These are phyloP conservation scores for Batillaria attramentaria DNA, from an alignment of 1,140 invertebrate species.

Conservation along the genomic window DNA sequence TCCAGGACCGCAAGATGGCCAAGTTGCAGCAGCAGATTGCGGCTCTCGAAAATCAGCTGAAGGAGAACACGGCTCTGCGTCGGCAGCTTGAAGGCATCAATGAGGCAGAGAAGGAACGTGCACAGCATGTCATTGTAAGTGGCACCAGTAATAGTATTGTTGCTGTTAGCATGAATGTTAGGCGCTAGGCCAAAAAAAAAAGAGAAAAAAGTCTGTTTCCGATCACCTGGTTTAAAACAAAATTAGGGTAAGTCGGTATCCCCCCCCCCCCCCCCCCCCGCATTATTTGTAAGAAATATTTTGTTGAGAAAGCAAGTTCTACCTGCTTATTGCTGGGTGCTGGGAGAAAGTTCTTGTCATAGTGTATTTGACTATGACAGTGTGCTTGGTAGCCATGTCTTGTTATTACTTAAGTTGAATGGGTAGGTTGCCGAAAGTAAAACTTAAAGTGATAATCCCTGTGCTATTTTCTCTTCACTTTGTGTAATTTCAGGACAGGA, in stretches of 20 bases:
- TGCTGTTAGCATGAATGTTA: neutral
- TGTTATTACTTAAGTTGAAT: too few relatives aligned
- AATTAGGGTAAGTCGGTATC: neutral
- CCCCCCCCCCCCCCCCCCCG: too few relatives aligned
- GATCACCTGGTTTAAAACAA: neutral
- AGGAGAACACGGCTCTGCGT: conserved; percentile 24
- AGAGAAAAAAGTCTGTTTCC: neutral
- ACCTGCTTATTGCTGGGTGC: neutral
- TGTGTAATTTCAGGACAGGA: conserved; percentile 6
- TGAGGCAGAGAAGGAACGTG: neutral
- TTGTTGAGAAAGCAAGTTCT: neutral
- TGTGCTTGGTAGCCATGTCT: too few relatives aligned
- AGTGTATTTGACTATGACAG: too few relatives aligned
- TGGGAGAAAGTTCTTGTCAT: too few relatives aligned
- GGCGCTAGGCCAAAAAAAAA: neutral
- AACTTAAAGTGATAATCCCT: too few relatives aligned
- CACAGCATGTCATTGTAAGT: conserved; percentile 17
- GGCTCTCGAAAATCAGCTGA: conserved; percentile 22
- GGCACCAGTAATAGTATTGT: neutral
- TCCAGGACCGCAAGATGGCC: conserved; percentile 25
- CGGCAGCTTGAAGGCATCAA: conserved; percentile 23
- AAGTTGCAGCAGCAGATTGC: conserved; percentile 34
- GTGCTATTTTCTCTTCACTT: neutral
- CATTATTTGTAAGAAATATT: too few relatives aligned
- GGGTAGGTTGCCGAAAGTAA: too few relatives aligned